Evolutionary conservation across 2,888 invertebrate genomes (phyloP).

Genomic region (Tetragnatha montana): DNA sequence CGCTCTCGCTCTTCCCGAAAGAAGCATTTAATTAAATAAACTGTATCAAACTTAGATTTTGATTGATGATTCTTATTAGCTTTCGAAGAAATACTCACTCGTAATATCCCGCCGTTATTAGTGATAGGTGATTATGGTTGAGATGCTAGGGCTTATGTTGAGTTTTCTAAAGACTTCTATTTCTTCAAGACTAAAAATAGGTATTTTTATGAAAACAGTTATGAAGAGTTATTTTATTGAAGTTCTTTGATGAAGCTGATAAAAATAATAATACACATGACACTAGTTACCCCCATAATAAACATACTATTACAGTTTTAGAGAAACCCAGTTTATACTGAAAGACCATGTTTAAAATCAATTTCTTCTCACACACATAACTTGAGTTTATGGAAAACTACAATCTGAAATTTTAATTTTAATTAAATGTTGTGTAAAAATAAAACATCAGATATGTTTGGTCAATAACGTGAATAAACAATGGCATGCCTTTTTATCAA

Average conservation of each 20-base stretch:
- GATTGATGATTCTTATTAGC: background rate
- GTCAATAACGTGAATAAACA: no score
- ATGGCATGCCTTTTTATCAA: no score
- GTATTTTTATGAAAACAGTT: background rate
- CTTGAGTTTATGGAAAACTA: no score
- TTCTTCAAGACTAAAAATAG: background rate
- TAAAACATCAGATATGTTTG: no score
- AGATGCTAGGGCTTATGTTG: background rate
- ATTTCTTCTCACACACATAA: no score
- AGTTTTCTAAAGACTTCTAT: background rate
- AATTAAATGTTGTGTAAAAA: no score
- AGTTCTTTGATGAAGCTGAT: background rate
- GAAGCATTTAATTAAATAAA: slow-evolving; percentile 5
- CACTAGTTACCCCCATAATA: background rate
- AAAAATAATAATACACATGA: background rate
- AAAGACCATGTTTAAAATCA: no score
- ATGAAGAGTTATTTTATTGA: background rate
- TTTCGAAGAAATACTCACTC: background rate
- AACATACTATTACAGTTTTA: no score
- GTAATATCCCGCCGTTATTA: background rate
- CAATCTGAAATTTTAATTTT: no score
- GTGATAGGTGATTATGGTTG: background rate
- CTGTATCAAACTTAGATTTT: background rate
- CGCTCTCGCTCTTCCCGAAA: background rate
- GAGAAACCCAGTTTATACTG: no score